Conservation (phyloP, 2,113 vertebrate species). For the Psettodes erumei region DNA sequence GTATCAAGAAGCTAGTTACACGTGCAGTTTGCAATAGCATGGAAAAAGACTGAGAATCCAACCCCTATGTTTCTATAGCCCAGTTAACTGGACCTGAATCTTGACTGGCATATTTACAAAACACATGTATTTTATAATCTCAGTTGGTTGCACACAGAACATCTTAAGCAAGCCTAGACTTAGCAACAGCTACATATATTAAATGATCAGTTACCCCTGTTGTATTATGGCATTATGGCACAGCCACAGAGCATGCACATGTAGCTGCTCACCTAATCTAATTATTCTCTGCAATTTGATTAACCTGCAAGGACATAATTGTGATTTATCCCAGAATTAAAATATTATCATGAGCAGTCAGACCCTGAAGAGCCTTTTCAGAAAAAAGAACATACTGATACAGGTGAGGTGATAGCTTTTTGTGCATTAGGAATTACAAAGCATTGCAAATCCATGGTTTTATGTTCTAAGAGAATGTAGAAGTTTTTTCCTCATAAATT, state of each 20-base stretch:
- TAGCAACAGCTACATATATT: neutral
- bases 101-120: neutral
- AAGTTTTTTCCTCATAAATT: too few species aligned
- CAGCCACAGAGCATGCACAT: neutral
- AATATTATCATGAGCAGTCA: too few species aligned
- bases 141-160: neutral
- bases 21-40: neutral
- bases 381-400: too few species aligned
- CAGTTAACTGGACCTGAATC: slow-evolving; percentile 9
- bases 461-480: too few species aligned
- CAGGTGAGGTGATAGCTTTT: too few species aligned
- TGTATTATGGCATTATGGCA: neutral
- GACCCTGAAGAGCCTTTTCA: too few species aligned
- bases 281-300: too few species aligned
- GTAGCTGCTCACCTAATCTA: too few species aligned
- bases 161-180: neutral
- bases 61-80: neutral
- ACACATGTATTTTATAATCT: neutral
- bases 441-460: too few species aligned
- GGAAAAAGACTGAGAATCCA: neutral
- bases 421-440: too few species aligned
- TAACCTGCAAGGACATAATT: too few species aligned
- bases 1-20: slow-evolving; percentile 6
- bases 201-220: neutral
- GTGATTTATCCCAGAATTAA: too few species aligned